A percentile compares a stretch with the other conserved stretches of the same genome.
Evolutionary conservation across 2,888 invertebrate species (phyloP).

Genomic region (Sinhomidia bicolor): DNA sequence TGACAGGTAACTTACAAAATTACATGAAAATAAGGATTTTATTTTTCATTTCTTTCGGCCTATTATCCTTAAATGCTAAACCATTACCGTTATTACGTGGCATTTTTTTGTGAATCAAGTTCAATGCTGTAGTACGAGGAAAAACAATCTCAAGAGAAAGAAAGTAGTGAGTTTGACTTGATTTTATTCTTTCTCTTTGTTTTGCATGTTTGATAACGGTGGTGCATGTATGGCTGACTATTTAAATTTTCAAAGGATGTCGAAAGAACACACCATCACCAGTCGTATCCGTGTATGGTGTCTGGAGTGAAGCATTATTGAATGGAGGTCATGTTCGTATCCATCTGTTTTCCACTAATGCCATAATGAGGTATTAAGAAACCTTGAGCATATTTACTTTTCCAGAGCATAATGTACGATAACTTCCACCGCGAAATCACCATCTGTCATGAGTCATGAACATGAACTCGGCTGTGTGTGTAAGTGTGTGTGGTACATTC

Average conservation of each 20-base stretch:
- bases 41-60: constrained; percentile 13
- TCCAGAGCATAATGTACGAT: not conserved
- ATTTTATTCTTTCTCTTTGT: no score
- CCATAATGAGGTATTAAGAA: not conserved
- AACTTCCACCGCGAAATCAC: not conserved
- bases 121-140: not conserved
- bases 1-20: constrained; percentile 43
- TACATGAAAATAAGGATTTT: constrained; percentile 28
- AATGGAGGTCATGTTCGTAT: not conserved
- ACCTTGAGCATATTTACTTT: not conserved
- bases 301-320: not conserved
- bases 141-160: no score
- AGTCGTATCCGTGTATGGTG: no score
- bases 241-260: not conserved
- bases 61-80: constrained; percentile 8
- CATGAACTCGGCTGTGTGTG: not conserved
- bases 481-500: not conserved
- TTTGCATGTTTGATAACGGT: no score
- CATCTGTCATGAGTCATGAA: constrained; percentile 4
- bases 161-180: no score
- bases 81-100: not conserved
- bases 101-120: constrained; percentile 3
- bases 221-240: no score
- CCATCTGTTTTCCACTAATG: not conserved
- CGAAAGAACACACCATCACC: no score